These are phyloP conservation scores for Lonchura striata DNA, from an alignment of 2,113 vertebrate genomes.

Conservation along the genomic window DNA sequence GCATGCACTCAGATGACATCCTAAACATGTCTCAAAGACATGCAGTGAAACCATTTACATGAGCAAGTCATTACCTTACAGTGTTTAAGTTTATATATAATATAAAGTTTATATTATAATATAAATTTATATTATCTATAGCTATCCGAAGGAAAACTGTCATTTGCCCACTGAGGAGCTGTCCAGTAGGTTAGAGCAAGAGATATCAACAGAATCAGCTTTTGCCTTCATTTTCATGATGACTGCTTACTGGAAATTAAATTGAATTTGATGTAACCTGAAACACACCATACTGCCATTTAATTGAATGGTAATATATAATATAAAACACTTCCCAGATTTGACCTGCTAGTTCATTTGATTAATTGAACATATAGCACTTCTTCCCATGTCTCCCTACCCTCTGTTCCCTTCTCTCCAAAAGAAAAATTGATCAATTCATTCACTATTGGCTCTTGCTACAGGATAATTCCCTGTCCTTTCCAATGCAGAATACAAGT, in stretches of 20 bases:
- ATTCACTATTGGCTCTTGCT: background rate
- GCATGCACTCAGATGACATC: background rate
- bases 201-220: background rate
- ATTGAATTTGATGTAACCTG: background rate
- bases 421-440: background rate
- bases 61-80: background rate
- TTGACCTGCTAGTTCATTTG: background rate
- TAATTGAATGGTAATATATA: background rate
- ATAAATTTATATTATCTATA: background rate
- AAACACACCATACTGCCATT: background rate
- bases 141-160: background rate
- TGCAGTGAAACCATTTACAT: background rate
- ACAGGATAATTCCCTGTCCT: background rate
- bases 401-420: background rate
- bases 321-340: background rate
- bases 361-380: background rate
- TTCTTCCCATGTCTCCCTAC: background rate
- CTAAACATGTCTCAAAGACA: background rate
- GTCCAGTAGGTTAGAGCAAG: background rate
- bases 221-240: background rate
- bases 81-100: background rate
- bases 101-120: no score
- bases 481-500: background rate
- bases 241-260: background rate
- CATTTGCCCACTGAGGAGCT: background rate